Conservation (phyloP, 2,113 vertebrate genomes). For the Pogona vitticeps region DNA sequence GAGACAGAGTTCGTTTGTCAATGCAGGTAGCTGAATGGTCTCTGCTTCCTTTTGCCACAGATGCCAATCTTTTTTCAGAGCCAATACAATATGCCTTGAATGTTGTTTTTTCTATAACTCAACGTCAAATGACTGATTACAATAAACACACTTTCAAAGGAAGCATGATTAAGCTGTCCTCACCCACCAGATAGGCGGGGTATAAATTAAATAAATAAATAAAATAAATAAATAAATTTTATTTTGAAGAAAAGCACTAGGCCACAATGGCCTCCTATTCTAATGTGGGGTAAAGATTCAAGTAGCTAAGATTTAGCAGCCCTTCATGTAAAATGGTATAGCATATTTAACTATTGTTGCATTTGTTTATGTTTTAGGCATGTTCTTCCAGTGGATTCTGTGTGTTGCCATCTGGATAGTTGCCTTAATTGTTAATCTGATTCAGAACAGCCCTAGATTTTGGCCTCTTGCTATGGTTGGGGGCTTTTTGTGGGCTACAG, state of each 20-base stretch:
- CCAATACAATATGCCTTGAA: not conserved
- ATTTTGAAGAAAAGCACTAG: no score
- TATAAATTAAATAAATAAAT: no score
- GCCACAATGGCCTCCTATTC: no score
- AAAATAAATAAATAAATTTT: no score
- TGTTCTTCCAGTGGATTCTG: constrained; percentile 92
- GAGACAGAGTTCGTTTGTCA: not conserved
- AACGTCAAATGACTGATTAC: not conserved
- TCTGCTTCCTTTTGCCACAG: not conserved
- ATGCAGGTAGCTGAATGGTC: not conserved
- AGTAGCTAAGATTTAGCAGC: not conserved
- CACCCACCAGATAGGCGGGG: no score
- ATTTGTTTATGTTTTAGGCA: constrained; percentile 75
- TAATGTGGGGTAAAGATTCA: no score
- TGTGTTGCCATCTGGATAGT: constrained; percentile 87
- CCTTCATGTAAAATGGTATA: not conserved
- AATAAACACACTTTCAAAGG: no score
- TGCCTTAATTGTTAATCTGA: constrained; percentile 80
- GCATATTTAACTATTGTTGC: not conserved
- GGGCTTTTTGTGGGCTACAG: constrained; percentile 90
- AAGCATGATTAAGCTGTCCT: no score
- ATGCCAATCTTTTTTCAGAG: not conserved
- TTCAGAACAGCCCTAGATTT: constrained; percentile 82
- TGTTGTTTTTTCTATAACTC: not conserved
- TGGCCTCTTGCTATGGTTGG: constrained; percentile 90